Evolutionary conservation across 2,113 vertebrate genomes (phyloP).

Genomic region (Chitala chitala): DNA sequence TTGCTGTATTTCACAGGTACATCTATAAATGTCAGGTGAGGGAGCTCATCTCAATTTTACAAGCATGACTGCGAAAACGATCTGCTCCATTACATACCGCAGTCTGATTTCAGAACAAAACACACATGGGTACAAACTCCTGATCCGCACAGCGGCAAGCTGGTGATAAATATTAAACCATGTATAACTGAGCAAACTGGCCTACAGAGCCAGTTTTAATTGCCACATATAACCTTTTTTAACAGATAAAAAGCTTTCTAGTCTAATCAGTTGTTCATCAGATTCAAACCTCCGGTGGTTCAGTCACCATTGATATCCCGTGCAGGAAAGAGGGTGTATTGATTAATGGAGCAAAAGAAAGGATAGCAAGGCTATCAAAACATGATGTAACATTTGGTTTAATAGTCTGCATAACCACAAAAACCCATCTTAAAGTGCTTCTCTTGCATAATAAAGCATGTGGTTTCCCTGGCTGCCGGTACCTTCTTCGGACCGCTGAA

Average conservation of each 20-base stretch:
- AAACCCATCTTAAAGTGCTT: neutral
- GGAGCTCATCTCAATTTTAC: too few relatives aligned
- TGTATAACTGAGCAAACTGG: neutral
- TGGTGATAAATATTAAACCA: neutral
- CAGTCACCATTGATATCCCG: neutral
- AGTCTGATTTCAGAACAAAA: too few relatives aligned
- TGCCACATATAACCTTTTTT: neutral
- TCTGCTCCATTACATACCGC: too few relatives aligned
- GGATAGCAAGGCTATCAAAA: neutral
- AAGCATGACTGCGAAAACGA: too few relatives aligned
- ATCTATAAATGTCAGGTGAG: too few relatives aligned
- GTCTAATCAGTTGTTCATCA: neutral
- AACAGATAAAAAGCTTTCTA: neutral
- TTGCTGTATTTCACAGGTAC: too few relatives aligned
- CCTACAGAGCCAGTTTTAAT: neutral
- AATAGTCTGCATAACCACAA: neutral
- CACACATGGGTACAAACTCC: too few relatives aligned
- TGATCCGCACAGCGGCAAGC: too few relatives aligned
- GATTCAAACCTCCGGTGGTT: neutral
- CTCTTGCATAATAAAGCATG: conserved; percentile 3
- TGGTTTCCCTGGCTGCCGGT: conserved; percentile 28
- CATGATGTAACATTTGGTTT: neutral
- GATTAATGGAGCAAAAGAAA: neutral
- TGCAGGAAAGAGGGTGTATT: neutral
- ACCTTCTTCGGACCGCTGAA: conserved; percentile 96